These are phyloP conservation scores for Mionectes olivaceus DNA, from an alignment of 2,797 vertebrate species.

Conservation along the genomic window DNA sequence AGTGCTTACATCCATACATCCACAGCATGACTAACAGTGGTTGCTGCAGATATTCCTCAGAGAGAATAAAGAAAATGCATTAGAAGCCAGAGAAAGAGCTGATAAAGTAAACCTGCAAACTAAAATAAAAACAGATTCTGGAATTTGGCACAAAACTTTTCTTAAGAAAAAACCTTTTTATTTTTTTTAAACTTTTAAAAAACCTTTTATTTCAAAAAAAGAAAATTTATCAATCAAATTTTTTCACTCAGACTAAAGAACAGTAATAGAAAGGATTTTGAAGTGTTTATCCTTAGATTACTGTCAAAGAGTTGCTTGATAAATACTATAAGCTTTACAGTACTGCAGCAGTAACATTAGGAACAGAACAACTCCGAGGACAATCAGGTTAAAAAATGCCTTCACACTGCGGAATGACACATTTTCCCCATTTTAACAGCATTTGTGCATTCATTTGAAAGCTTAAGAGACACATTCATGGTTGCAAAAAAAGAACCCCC, in stretches of 20 bases:
- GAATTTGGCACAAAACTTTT: neutral
- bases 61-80: neutral
- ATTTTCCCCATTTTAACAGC: neutral
- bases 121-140: neutral
- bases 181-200: too few relatives aligned
- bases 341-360: neutral
- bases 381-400: neutral
- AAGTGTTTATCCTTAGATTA: neutral
- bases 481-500: neutral
- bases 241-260: neutral
- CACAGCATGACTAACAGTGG: neutral
- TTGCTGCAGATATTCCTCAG: conserved; percentile 15
- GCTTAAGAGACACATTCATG: neutral
- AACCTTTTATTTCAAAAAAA: neutral
- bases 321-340: neutral
- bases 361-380: neutral
- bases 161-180: neutral
- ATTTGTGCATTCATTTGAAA: neutral
- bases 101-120: neutral
- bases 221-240: neutral
- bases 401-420: neutral
- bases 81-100: neutral
- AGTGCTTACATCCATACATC: neutral
- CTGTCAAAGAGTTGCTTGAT: neutral
- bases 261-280: neutral